Conservation (phyloP, 2,888 invertebrate species). For the Sialis fuliginosa region DNA sequence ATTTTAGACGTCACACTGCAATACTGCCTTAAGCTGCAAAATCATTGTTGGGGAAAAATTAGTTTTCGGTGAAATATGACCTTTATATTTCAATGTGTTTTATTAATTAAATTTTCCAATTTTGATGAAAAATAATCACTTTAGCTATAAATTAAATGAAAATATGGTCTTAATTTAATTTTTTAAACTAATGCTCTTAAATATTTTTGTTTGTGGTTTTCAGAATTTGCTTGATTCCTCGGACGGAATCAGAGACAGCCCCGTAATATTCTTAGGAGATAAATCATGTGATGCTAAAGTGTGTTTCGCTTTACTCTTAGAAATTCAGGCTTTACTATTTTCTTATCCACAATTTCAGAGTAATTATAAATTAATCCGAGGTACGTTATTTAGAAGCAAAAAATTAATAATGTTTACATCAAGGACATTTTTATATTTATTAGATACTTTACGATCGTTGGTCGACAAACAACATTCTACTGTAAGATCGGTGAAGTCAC, state of each 20-base stretch:
- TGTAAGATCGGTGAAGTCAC: slow-evolving; percentile 18
- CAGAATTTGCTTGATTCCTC: slow-evolving; percentile 27
- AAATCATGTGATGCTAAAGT: slow-evolving; percentile 27
- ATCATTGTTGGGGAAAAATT: too few species aligned
- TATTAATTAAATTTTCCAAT: too few species aligned
- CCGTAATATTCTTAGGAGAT: slow-evolving; percentile 32
- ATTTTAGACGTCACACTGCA: too few species aligned
- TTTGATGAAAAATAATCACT: too few species aligned
- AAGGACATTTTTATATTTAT: slow-evolving; percentile 24
- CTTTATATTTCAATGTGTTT: too few species aligned
- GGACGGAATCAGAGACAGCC: slow-evolving; percentile 36
- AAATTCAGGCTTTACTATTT: slow-evolving; percentile 26
- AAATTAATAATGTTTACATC: slow-evolving; percentile 20
- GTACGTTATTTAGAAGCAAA: slow-evolving; percentile 4
- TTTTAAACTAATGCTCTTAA: too few species aligned
- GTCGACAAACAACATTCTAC: slow-evolving; percentile 16
- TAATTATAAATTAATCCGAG: slow-evolving; percentile 19
- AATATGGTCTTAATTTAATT: too few species aligned
- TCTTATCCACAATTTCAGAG: slow-evolving; percentile 31
- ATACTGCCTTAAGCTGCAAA: too few species aligned
- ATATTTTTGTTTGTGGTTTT: neutral
- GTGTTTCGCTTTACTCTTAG: slow-evolving; percentile 23
- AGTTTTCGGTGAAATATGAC: too few species aligned
- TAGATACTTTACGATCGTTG: slow-evolving; percentile 35
- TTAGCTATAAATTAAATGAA: too few species aligned